These are phyloP conservation scores for Arenicola marina DNA, from an alignment of 2,888 invertebrate genomes.

Conservation along the genomic window DNA sequence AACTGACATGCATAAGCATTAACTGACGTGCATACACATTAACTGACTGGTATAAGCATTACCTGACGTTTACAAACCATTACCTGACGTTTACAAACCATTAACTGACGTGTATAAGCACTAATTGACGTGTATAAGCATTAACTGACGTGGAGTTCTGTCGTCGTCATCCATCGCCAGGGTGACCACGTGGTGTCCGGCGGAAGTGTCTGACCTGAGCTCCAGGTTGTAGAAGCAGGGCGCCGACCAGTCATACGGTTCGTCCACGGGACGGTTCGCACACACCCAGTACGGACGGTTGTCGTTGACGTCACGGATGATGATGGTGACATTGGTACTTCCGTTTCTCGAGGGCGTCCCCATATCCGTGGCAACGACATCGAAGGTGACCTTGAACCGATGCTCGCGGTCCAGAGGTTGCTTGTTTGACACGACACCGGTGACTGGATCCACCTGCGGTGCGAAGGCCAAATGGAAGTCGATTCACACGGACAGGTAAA, in stretches of 20 bases:
- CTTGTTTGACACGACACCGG: slow-evolving; percentile 11
- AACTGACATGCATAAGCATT: no score
- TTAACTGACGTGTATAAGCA: no score
- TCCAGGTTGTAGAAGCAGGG: slow-evolving; percentile 18
- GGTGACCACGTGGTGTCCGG: slow-evolving; percentile 10
- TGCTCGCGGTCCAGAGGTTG: slow-evolving; percentile 10
- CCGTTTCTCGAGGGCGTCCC: not conserved
- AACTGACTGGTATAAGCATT: no score
- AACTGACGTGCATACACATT: no score
- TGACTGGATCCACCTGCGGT: slow-evolving; percentile 9
- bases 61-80: no score
- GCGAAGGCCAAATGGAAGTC: not conserved
- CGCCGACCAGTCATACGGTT: not conserved
- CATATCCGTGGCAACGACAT: not conserved
- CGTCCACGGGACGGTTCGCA: not conserved
- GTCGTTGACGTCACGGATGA: slow-evolving; percentile 14
- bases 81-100: no score
- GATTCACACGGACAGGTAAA: not conserved
- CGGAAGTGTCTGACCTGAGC: slow-evolving; percentile 2
- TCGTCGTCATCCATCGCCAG: slow-evolving; percentile 7
- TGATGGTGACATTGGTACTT: not conserved
- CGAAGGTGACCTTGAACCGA: not conserved
- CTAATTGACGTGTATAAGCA: no score
- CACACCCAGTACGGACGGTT: slow-evolving; percentile 2
- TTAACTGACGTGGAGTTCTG: no score